Conservation (phyloP, 2,888 invertebrate genomes). For the Drosophila algonquin region DNA sequence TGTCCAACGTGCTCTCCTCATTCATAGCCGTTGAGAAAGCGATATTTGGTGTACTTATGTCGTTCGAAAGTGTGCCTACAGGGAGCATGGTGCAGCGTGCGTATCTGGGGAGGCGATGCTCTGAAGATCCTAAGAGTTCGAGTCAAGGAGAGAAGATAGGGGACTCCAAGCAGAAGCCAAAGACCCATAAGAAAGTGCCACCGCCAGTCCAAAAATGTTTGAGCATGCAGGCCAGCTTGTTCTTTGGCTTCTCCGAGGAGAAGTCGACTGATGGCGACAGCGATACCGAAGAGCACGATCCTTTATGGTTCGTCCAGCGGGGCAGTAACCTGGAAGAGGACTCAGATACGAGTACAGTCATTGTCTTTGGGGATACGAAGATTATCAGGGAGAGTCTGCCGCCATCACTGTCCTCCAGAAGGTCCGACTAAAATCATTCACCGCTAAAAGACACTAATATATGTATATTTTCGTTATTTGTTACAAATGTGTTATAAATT, state of each 20-base stretch:
- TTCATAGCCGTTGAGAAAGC: constrained; percentile 97
- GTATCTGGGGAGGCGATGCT: background rate
- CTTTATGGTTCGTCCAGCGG: background rate
- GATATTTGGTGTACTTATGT: constrained; percentile 94
- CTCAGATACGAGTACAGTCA: background rate
- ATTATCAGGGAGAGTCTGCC: too few species aligned
- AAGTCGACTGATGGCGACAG: background rate
- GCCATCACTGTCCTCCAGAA: too few species aligned
- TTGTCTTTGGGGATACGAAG: background rate
- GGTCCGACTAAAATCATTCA: background rate
- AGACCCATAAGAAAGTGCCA: background rate
- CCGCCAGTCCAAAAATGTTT: constrained; percentile 13
- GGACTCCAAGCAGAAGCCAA: too few species aligned
- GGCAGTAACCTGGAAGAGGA: background rate
- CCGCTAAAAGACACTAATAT: background rate
- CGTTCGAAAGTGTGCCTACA: constrained; percentile 85
- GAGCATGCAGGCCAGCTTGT: background rate
- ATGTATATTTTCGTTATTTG: background rate
- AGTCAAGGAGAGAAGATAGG: background rate
- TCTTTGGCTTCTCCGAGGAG: background rate
- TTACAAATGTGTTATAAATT: background rate
- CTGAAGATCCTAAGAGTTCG: background rate
- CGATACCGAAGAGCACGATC: background rate
- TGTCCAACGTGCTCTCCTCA: constrained; percentile 96
- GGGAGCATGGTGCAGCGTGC: background rate